Percentiles rank a stretch among this genome's conserved stretches.
Conservation (phyloP, 1,140 invertebrate species). For the Aphelenchoides besseyi region DNA sequence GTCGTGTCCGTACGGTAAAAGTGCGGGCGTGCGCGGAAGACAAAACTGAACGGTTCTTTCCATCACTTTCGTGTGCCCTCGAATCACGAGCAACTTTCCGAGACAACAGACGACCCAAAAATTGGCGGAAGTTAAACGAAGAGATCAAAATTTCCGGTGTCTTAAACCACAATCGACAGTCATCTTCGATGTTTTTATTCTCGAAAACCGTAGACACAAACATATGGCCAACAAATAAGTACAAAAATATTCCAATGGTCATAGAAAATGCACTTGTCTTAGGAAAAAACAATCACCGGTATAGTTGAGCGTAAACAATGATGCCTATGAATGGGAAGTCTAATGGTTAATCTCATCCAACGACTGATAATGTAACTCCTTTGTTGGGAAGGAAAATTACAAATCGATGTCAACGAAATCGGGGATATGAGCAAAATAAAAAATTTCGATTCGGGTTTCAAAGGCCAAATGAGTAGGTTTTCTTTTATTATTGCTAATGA, state of each 20-base stretch:
- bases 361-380: not conserved
- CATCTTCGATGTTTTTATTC: not conserved
- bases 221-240: slow-evolving; percentile 12
- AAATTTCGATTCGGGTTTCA: not conserved
- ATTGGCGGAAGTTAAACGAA: no score
- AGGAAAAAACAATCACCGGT: not conserved
- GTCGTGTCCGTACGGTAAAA: no score
- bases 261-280: slow-evolving; percentile 3
- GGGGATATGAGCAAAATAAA: slow-evolving; percentile 1
- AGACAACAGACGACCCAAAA: no score
- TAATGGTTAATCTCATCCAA: no score
- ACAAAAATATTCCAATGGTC: no score
- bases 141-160: no score
- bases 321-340: not conserved
- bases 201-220: not conserved
- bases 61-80: no score
- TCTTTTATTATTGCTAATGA: no score
- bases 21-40: no score
- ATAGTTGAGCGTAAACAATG: not conserved
- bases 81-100: no score
- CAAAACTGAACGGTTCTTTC: no score
- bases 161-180: no score
- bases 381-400: not conserved
- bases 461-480: not conserved
- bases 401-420: not conserved